phyloP scores from a whole-genome alignment of 2,113 vertebrate genomes.

The Sebastes fasciatus region DNA sequence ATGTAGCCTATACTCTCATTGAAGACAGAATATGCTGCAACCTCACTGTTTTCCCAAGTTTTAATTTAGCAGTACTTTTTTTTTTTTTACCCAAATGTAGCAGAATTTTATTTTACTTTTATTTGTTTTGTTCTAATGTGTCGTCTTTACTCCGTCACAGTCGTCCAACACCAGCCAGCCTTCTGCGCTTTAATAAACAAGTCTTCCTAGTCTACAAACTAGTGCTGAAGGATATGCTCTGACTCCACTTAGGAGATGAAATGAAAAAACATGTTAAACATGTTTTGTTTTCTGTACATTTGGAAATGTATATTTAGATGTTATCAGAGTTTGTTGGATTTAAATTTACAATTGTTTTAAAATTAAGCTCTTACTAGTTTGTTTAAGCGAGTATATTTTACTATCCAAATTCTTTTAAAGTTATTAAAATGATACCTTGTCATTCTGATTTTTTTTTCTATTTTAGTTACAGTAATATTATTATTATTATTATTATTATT shows the following conservation, averaged over 20 bases:
- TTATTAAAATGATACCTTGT: constrained; percentile 6
- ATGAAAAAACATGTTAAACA: constrained; percentile 18
- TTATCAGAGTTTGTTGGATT: not conserved
- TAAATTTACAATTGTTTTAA: constrained; percentile 9
- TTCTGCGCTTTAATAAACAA: constrained; percentile 15
- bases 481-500: not conserved
- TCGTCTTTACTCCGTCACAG: not conserved
- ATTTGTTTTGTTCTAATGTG: not conserved
- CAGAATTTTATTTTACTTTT: not conserved
- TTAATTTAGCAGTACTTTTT: constrained; percentile 13
- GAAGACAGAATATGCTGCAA: constrained; percentile 11
- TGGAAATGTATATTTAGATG: constrained; percentile 13
- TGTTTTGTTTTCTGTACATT: constrained; percentile 46
- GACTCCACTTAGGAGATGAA: constrained; percentile 12
- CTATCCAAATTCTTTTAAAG: constrained; percentile 26
- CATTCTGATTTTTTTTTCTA: constrained; percentile 7
- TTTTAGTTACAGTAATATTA: not conserved
- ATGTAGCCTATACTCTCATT: constrained; percentile 1
- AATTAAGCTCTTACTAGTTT: constrained; percentile 24
- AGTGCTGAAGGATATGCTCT: constrained; percentile 13
- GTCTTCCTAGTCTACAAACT: constrained; percentile 27
- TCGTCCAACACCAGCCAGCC: constrained; percentile 32
- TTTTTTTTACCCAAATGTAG: constrained; percentile 31
- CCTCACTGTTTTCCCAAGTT: not conserved
- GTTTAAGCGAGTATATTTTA: constrained; percentile 7